Base-by-base conservation (phyloP, 2,888 invertebrate species). In the Rotaria sp. region DNA sequence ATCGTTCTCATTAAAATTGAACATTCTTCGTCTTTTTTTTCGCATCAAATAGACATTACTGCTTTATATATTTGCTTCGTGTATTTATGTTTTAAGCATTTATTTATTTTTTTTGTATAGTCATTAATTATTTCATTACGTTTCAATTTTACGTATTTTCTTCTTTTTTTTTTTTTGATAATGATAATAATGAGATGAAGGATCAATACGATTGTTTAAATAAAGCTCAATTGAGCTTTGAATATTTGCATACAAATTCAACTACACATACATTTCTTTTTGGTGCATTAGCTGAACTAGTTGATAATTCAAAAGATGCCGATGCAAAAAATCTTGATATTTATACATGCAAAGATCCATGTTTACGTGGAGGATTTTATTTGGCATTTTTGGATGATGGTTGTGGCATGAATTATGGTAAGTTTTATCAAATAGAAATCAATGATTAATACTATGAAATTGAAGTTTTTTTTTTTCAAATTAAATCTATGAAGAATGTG, bases 291-390 rank as follows among this genome's bases (percentile, higher is more conserved):
- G 92, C 92, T 48, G 92, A 92, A 88, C 88, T 92, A 86, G 89
- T 92, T n/a, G 92, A 92, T 88, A 92, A 92, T 89, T 89, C 92
- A 26, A 90, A 91, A 88, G 92, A 92, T 90, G 92, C 92, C 0
- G 89, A 89, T 85, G 91, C 92, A 5, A 91, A 90, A 84, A 90
- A 90, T 85, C 89, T 92, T 85, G 89, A 90, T 87, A 91, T 92
- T 41, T 92, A 91, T 87, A 89, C 91, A 88, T 89, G 91, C 35
- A 87, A 88, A 67, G 89, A 90, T 87, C 88, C 89, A 24, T 87
- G 88, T n/a, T 87, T 91, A 24, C 89, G 91, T 24, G 92, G 91
- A 45, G 90, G 89, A 21, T 90, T 89, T 87, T 88, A 90, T 88
- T 88, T 92, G 67, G 91, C 90, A 88, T 92, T 92, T 88, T 89